Percentiles rank a stretch among this genome's conserved stretches.
These are phyloP conservation scores for Microplitis deprimator DNA, from an alignment of 2,888 invertebrate species.

Conservation along the genomic window DNA sequence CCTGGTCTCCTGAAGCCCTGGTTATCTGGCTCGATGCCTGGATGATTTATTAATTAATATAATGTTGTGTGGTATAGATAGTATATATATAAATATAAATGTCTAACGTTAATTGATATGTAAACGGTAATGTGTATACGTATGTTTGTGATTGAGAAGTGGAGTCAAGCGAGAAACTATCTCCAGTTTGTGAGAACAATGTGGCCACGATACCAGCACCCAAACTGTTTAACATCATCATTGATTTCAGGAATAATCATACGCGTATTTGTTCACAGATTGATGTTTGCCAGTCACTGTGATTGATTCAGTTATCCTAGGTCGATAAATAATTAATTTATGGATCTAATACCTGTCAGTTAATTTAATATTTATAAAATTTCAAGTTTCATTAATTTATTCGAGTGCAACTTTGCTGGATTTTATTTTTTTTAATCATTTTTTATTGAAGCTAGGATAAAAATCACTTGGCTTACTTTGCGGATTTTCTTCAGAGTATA, in stretches of 20 bases:
- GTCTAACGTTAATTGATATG: not conserved
- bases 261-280: slow-evolving; percentile 4
- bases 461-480: not conserved
- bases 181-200: slow-evolving; percentile 3
- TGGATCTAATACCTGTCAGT: not conserved
- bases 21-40: not conserved
- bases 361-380: not conserved
- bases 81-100: not conserved
- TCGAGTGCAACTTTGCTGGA: not conserved
- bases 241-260: not conserved
- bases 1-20: not conserved
- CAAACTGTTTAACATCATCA: slow-evolving; percentile 5
- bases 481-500: not conserved
- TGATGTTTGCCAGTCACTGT: not conserved
- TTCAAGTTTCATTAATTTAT: not conserved
- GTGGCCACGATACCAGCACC: not conserved
- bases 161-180: slow-evolving; percentile 11
- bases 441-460: not conserved
- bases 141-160: slow-evolving; percentile 5
- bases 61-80: not conserved
- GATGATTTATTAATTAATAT: not conserved
- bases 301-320: not conserved
- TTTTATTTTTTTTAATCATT: not conserved
- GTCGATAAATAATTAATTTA: not conserved
- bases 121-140: not conserved